Evolutionary conservation across 2,888 invertebrate species (phyloP), one percentile per base, ranked within the genome.

Genomic region (Pristionchus japonicus): DNA sequence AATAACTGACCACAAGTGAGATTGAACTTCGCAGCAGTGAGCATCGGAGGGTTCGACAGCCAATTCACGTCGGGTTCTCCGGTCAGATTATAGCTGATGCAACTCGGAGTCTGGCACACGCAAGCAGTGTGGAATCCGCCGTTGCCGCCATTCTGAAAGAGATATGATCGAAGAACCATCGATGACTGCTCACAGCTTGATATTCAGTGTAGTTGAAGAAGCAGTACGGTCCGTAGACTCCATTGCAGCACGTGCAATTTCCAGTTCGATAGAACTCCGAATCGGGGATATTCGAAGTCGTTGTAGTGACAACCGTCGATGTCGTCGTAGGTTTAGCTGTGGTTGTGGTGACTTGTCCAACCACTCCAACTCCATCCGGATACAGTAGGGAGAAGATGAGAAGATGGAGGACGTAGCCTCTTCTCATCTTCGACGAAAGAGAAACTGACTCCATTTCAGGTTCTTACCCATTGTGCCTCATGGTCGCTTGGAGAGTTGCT

Each of bases 381-480:
- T 27, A 49, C 49, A 27, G 27, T 34, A 52, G 4, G 17, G 31
- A 49, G 34, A 34, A 83, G 27, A n/a, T n/a, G n/a, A 83, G 23
- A n/a, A 83, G 82, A 34, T 52, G 82, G 82, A 49, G n/a, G 31
- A 49, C 27, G 52, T 34, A 34, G 34, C 52, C 82, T 83, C 52
- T 23, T 52, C 34, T 83, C 52, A 49, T 52, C 52, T 34, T 52
- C 82, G n/a, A 11, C 77, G n/a, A 27, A 23, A 52, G 13, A 0
- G 52, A 31, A 49, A 83, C 52, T 83, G 82, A 3, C 34, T 40
- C 77, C 77, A 43, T 43, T 40, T 43, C 43, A 40, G 77, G 43
- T 70, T 70, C 37, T 77, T 43, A 3, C 77, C 77, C 43, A 77
- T 77, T 40, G 13, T 27, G 47, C n/a, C 77, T 20, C 0, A 4